A percentile compares a stretch with the other conserved stretches of the same genome.
Conservation (phyloP, 2,888 invertebrate species). For the Vandiemenella viatica region DNA sequence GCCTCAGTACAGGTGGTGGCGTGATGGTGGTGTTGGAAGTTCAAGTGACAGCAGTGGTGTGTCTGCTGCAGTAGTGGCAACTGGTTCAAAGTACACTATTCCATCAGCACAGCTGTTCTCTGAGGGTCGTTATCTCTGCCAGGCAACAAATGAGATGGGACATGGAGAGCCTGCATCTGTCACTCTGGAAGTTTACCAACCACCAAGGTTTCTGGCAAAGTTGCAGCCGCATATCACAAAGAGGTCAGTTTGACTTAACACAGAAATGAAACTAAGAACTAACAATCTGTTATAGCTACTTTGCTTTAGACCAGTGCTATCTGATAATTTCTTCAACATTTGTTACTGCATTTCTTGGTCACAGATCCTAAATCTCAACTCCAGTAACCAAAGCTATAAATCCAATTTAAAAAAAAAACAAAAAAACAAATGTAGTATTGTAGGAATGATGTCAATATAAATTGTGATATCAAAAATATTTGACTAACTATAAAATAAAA, state of each 20-base stretch:
- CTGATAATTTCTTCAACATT: too few species aligned
- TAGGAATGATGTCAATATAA: too few species aligned
- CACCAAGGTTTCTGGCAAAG: conserved; percentile 69
- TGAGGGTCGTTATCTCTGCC: conserved; percentile 80
- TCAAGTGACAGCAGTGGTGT: conserved; percentile 22
- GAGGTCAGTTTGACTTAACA: conserved; percentile 27
- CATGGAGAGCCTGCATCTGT: conserved; percentile 74
- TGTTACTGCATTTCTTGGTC: too few species aligned
- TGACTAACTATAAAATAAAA: too few species aligned
- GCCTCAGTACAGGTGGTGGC: conserved; percentile 80
- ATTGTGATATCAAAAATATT: too few species aligned
- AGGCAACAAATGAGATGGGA: conserved; percentile 78
- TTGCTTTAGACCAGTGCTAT: too few species aligned
- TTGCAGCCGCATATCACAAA: conserved; percentile 63
- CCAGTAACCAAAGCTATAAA: too few species aligned
- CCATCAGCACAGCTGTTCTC: conserved; percentile 69
- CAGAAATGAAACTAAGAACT: too few species aligned
- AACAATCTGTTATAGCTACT: too few species aligned
- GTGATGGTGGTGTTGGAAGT: conserved; percentile 46
- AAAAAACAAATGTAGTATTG: too few species aligned
- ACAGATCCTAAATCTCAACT: too few species aligned
- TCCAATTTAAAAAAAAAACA: too few species aligned
- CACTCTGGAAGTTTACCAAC: conserved; percentile 72
- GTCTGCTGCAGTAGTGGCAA: conserved; percentile 45
- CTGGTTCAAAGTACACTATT: conserved; percentile 71